Evolutionary conservation across 2,888 invertebrate genomes (phyloP), one percentile per base, ranked within the genome.

Genomic region (Pegoplata infirma): DNA sequence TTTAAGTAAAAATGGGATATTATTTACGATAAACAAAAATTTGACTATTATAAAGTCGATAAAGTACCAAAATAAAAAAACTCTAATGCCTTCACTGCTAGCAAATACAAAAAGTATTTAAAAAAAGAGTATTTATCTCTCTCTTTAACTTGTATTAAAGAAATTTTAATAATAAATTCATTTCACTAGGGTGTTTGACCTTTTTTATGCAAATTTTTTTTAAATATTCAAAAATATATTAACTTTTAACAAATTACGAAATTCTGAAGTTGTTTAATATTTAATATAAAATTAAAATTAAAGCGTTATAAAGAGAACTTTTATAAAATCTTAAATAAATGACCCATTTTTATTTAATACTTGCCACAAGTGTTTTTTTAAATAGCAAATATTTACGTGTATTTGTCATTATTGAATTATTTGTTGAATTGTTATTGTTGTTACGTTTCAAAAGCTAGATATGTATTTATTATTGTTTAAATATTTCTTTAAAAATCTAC

Each of bases 311-410:
- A 53, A 25, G 6, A 5, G 28, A 1, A 28, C 28, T 6, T 23
- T 28, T 28, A 28, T 28, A 5, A n/a, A n/a, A 7, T 28, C 6
- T 6, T 5, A 28, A 28, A 28, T 3, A 28, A 28, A 28, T 23
- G 28, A 28, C 28, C 28, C 28, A 5, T 28, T 28, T 28, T 6
- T 28, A 28, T 8, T 23, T 12, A 8, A 28, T 56, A 67, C 56
- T 67, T 67, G 46, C 19, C n/a, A 46, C 55, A 56, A 32, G n/a
- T 53, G 32, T 19, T 67, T 46, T 21, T 25, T 5, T 16, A 21
- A 23, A 40, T 36, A 47, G 23, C 46, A 8, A 55, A 32, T 19
- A 68, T 56, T 58, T 46, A 68, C 47, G 46, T 68, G 55, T 56
- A 3, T 25, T 21, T 21, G 25, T 47, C 4, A 25, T 53, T 17